A percentile compares a stretch with the other conserved stretches of the same genome.
These are phyloP conservation scores for Rhamnusium bicolor DNA, from an alignment of 2,888 invertebrate species.

Conservation along the genomic window DNA sequence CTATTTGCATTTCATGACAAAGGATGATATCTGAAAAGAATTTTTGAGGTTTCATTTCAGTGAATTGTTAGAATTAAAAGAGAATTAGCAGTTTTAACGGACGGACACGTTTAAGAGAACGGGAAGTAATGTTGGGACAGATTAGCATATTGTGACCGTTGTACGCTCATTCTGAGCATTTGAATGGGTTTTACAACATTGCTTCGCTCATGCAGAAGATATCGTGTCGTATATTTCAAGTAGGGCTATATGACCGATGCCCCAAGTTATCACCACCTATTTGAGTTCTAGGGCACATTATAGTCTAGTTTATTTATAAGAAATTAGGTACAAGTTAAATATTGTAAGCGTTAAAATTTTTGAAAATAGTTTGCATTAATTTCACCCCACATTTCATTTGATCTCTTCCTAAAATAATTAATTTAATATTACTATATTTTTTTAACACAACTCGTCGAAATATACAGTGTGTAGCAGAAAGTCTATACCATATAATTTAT, in stretches of 20 bases:
- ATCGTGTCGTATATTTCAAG: slow-evolving; percentile 46
- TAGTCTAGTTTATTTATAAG: background rate
- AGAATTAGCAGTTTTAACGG: slow-evolving; percentile 63
- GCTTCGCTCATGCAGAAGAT: slow-evolving; percentile 47
- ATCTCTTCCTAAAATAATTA: no score
- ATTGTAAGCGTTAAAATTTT: no score
- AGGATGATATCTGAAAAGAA: slow-evolving; percentile 26
- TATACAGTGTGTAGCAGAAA: no score
- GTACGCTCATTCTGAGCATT: slow-evolving; percentile 50
- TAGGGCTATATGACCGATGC: slow-evolving; percentile 44
- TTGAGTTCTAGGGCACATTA: background rate
- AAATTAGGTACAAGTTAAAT: no score
- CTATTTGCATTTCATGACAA: slow-evolving; percentile 6
- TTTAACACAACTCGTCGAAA: no score
- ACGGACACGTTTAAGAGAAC: slow-evolving; percentile 55
- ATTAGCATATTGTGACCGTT: slow-evolving; percentile 61
- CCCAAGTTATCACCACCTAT: background rate
- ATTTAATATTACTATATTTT: no score
- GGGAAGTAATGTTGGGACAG: slow-evolving; percentile 54
- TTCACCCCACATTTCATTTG: no score
- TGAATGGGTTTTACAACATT: slow-evolving; percentile 51
- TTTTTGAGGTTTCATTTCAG: slow-evolving; percentile 52
- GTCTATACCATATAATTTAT: no score
- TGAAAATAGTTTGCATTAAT: no score
- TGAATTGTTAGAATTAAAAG: slow-evolving; percentile 59